Conservation (phyloP, 2,797 vertebrate species). For the Anas georgica region DNA sequence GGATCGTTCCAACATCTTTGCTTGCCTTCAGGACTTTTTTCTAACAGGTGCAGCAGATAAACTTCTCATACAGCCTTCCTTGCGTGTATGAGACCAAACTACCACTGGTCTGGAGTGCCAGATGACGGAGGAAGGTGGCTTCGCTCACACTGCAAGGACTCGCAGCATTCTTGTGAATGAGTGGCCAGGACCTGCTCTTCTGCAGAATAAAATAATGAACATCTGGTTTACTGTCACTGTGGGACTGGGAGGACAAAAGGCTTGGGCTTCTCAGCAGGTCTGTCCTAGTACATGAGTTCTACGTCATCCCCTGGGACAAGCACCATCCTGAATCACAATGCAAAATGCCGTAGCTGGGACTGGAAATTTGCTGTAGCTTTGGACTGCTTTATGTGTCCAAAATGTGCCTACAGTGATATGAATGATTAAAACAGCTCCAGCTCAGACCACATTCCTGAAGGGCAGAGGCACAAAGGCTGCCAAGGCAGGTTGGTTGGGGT, state of each 20-base stretch:
- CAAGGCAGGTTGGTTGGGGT: rapidly evolving
- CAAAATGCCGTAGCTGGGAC: neutral
- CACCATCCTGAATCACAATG: neutral
- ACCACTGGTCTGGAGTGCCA: slow-evolving; percentile 31
- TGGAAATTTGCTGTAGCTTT: neutral
- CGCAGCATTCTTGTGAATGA: neutral
- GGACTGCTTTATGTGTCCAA: neutral
- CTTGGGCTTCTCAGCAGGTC: neutral
- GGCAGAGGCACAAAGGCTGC: neutral
- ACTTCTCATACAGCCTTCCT: slow-evolving; percentile 71
- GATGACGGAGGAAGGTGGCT: slow-evolving; percentile 7
- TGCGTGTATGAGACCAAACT: slow-evolving; percentile 56
- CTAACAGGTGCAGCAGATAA: slow-evolving; percentile 79
- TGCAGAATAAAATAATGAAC: neutral
- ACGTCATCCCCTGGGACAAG: neutral
- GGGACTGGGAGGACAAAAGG: neutral
- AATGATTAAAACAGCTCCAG: neutral
- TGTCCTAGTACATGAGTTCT: neutral
- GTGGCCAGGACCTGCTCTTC: neutral
- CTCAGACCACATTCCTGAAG: neutral
- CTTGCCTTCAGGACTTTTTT: slow-evolving; percentile 71
- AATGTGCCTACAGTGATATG: neutral
- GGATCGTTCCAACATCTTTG: slow-evolving; percentile 69
- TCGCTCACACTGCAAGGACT: neutral
- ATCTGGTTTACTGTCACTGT: neutral